Percentiles rank a stretch among this genome's conserved stretches.
Conservation (phyloP, 2,888 invertebrate species). For the Pecten maximus region DNA sequence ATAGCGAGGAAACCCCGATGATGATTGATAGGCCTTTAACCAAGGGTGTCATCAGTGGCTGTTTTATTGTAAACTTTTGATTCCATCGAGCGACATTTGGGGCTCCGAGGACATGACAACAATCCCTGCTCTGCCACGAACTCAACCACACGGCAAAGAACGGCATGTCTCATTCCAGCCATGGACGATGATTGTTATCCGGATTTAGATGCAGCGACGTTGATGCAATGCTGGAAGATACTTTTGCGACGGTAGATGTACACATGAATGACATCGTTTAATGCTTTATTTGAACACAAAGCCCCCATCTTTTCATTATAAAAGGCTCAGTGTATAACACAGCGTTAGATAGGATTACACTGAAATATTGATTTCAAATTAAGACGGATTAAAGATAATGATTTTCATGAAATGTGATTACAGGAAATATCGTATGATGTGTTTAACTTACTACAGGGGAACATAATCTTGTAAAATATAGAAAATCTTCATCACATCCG, state of each 20-base stretch:
- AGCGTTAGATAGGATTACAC: slow-evolving; percentile 17
- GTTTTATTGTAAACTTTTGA: slow-evolving; percentile 40
- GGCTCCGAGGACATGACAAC: not conserved
- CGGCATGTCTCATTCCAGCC: not conserved
- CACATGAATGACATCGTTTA: not conserved
- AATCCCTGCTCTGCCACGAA: not conserved
- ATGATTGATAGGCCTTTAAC: slow-evolving; percentile 37
- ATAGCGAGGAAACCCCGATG: not conserved
- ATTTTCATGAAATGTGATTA: slow-evolving; percentile 24
- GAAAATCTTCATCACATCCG: not conserved
- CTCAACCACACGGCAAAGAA: not conserved
- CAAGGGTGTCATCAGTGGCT: slow-evolving; percentile 33
- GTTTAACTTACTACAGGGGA: not conserved
- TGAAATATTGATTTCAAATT: slow-evolving; percentile 28
- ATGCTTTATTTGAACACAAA: slow-evolving; percentile 27
- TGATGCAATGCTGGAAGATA: not conserved
- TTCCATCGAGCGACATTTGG: slow-evolving; percentile 19
- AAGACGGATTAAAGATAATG: slow-evolving; percentile 32
- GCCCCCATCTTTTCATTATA: slow-evolving; percentile 19
- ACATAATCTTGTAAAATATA: slow-evolving; percentile 3
- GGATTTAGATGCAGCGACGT: not conserved
- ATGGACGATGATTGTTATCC: not conserved
- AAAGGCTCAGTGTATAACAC: slow-evolving; percentile 5
- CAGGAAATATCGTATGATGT: slow-evolving; percentile 33
- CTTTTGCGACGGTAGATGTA: not conserved